Evolutionary conservation across 2,113 vertebrate genomes (phyloP), one percentile per base, ranked within the genome.

Genomic region (Ardeotis arabs): DNA sequence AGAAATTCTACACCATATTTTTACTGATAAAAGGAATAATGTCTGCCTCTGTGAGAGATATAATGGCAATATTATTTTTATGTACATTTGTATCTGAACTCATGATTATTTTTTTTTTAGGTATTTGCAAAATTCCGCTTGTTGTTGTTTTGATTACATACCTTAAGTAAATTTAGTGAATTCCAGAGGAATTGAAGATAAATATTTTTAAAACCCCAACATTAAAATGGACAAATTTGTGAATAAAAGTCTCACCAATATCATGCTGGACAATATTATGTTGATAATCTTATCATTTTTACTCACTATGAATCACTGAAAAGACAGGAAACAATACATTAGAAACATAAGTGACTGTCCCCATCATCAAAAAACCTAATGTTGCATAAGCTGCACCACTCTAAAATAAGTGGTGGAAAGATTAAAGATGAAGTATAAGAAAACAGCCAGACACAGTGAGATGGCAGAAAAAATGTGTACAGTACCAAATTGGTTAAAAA

Each of bases 191-290:
- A 69, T 2, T 73, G 35, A 84, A 87, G 39, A 24, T 4, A 84
- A 80, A 33, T 21, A 24, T 8, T 28, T 35, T 63, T 67, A 73
- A 8, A 2, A 0, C 1, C 4, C 23, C 0, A 2, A 69, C 6
- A 63, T 93, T 37, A 59, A 2, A 70, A 41, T 18, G 14, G 33
- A 23, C 10, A 67, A 63, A 45, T 53, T 78, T 62, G 37, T 13
- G 19, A 69, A 82, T 17, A 60, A 17, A 78, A 17, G 1, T 47
- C 28, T 67, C 18, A 47, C 4, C 29, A 41, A 12, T 59, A 45
- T 10, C 75, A 7, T 56, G 41, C 33, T 82, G 37, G 62, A n/a
- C 17, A 82, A 79, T n/a, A 52, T 37, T 67, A 31, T 50, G 19
- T 37, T 45, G 6, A 9, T 29, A 73, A 23, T 66, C 21, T 62